These are phyloP conservation scores for Neocloeon triangulifer DNA, from an alignment of 1,140 invertebrate species.

Conservation along the genomic window DNA sequence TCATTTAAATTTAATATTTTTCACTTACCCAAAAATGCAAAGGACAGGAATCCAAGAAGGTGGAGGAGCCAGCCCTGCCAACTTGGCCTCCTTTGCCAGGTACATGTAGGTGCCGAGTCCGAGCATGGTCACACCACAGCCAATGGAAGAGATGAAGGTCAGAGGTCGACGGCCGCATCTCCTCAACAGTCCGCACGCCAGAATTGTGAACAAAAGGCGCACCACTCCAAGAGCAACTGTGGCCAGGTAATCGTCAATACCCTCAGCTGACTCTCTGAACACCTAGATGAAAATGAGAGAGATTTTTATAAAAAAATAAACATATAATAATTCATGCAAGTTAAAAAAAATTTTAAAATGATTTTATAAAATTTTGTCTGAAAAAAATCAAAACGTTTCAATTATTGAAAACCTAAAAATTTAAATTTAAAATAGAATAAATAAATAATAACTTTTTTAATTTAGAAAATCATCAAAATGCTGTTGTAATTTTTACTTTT, in stretches of 20 bases:
- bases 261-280: constrained; percentile 25
- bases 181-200: constrained; percentile 33
- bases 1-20: too few species aligned
- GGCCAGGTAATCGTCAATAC: constrained; percentile 31
- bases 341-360: too few species aligned
- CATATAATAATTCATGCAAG: too few species aligned
- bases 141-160: constrained; percentile 38
- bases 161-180: constrained; percentile 36
- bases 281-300: too few species aligned
- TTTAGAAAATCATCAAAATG: too few species aligned
- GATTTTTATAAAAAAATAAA: too few species aligned
- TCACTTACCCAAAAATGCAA: constrained; percentile 30
- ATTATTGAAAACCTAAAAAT: too few species aligned
- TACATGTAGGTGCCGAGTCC: constrained; percentile 30
- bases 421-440: too few species aligned
- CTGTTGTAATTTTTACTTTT: too few species aligned
- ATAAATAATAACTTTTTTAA: too few species aligned
- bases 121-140: constrained; percentile 37
- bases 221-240: constrained; percentile 44
- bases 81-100: too few species aligned
- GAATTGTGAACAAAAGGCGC: constrained; percentile 31
- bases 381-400: constrained; percentile 2
- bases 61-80: constrained; percentile 13
- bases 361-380: too few species aligned
- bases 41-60: constrained; percentile 36